Evolutionary conservation across 1,140 invertebrate genomes (phyloP).

Genomic region (Centruroides sculpturatus): DNA sequence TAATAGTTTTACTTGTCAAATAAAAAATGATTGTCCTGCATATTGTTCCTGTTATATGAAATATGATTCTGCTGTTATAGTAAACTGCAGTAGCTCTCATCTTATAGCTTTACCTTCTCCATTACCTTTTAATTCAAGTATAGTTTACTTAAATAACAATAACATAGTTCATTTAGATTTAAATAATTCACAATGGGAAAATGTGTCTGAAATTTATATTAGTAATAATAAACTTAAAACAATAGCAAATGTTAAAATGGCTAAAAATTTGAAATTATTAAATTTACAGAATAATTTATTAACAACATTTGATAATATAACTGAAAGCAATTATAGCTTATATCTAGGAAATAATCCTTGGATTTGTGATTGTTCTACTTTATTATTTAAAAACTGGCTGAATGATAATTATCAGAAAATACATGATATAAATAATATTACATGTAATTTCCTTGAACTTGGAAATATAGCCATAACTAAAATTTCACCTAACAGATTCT

Average conservation of each 20-base stretch:
- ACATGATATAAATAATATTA: conserved; percentile 14
- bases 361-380: conserved; percentile 42
- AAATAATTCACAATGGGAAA: conserved; percentile 18
- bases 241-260: conserved; percentile 6
- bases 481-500: conserved; percentile 31
- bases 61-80: conserved; percentile 29
- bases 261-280: conserved; percentile 12
- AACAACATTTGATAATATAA: conserved; percentile 3
- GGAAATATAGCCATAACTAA: conserved; percentile 18
- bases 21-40: conserved; percentile 21
- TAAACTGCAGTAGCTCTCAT: conserved; percentile 35
- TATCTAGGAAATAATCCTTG: conserved; percentile 44
- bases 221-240: conserved; percentile 37
- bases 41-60: conserved; percentile 34
- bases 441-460: conserved; percentile 8
- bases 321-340: conserved; percentile 10
- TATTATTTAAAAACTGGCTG: conserved; percentile 39
- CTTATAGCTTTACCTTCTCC: conserved; percentile 7
- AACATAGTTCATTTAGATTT: conserved; percentile 28
- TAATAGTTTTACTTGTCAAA: conserved; percentile 16
- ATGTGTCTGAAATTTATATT: conserved; percentile 31
- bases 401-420: conserved; percentile 28
- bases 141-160: conserved; percentile 38
- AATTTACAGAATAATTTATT: conserved; percentile 17
- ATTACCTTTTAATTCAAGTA: conserved; percentile 23